phyloP scores from a whole-genome alignment of 1,140 invertebrate species.

The Aphelinus atriplicis region DNA sequence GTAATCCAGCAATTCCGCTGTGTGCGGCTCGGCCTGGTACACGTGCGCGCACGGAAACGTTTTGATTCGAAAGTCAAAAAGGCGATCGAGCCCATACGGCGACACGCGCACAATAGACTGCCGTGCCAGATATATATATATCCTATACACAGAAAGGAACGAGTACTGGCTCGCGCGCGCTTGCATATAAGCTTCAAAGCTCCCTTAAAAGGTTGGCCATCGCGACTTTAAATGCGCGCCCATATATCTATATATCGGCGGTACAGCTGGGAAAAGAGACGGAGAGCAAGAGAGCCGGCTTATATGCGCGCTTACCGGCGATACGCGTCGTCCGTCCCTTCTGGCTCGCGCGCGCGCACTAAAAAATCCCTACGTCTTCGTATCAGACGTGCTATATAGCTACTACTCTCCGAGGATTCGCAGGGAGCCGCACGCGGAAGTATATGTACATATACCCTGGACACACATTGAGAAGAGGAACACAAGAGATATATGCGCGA shows the following conservation, averaged over 20 bases:
- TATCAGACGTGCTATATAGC: too few relatives aligned
- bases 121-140: too few relatives aligned
- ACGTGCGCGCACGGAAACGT: background rate
- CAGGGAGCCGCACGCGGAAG: background rate
- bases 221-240: constrained; percentile 4
- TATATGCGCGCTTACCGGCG: background rate
- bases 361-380: too few relatives aligned
- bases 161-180: background rate
- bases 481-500: too few relatives aligned
- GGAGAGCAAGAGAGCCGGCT: background rate
- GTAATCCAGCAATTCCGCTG: background rate
- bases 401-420: background rate
- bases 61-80: constrained; percentile 18
- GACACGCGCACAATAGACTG: background rate
- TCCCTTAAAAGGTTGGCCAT: constrained; percentile 16
- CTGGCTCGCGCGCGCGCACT: background rate
- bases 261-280: too few relatives aligned
- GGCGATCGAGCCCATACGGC: background rate
- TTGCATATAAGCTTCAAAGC: constrained; percentile 3
- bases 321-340: background rate
- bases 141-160: constrained; percentile 17
- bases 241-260: background rate
- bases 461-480: too few relatives aligned
- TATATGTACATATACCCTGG: too few relatives aligned
- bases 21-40: background rate